Percentiles rank a stretch among this genome's conserved stretches.
Evolutionary conservation across 2,888 invertebrate genomes (phyloP).

Genomic region (Ctenicera cuprea): DNA sequence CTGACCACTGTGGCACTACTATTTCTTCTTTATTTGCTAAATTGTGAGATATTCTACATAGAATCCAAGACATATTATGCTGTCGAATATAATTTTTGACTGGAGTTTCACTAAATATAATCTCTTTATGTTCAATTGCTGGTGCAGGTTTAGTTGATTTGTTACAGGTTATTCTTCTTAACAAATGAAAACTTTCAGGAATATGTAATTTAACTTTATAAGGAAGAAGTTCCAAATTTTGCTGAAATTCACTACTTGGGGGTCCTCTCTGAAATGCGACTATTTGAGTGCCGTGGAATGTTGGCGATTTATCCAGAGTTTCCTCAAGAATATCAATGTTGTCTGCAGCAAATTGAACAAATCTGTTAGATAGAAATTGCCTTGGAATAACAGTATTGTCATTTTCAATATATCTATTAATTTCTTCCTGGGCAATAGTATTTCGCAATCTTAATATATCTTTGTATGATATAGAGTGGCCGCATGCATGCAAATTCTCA

Average conservation of each 20-base stretch:
- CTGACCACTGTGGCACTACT: constrained; percentile 32
- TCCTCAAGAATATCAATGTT: too few relatives aligned
- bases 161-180: neutral
- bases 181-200: constrained; percentile 23
- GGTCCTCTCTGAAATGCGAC: constrained; percentile 34
- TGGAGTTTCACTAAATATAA: neutral
- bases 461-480: constrained; percentile 40
- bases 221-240: neutral
- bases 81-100: constrained; percentile 1
- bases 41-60: constrained; percentile 22
- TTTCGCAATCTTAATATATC: constrained; percentile 42
- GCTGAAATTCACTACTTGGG: neutral
- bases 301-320: constrained; percentile 53
- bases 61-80: constrained; percentile 31
- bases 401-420: constrained; percentile 41
- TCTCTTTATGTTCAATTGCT: neutral
- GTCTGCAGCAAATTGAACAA: too few relatives aligned
- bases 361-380: too few relatives aligned
- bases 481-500: constrained; percentile 32
- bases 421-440: too few relatives aligned
- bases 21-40: neutral
- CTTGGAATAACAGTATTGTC: constrained; percentile 24
- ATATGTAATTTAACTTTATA: constrained; percentile 21
- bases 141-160: constrained; percentile 6
- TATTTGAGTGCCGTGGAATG: constrained; percentile 55